phyloP scores from a whole-genome alignment of 2,888 invertebrate genomes.

The Drosophila nigritarsus region DNA sequence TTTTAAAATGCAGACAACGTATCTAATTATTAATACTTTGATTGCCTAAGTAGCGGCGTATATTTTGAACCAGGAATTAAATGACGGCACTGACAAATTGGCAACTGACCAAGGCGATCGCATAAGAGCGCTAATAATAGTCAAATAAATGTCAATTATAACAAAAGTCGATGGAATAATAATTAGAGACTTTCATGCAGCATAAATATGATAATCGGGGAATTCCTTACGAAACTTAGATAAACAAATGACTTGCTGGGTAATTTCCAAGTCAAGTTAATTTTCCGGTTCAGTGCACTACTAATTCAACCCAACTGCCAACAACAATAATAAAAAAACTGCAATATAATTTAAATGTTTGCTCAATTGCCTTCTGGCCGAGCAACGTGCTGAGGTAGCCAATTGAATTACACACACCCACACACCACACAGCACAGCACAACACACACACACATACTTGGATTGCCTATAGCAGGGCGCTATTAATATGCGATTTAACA shows the following conservation, averaged over 20 bases:
- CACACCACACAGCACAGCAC: background rate
- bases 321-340: constrained; percentile 3
- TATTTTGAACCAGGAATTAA: constrained; percentile 38
- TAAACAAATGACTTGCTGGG: background rate
- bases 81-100: constrained; percentile 15
- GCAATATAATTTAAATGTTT: constrained; percentile 25
- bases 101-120: constrained; percentile 20
- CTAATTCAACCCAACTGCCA: background rate
- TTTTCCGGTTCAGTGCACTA: constrained; percentile 42
- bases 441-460: constrained; percentile 15
- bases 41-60: constrained; percentile 53
- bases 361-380: constrained; percentile 1
- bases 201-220: background rate
- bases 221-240: background rate
- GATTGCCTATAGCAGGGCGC: constrained; percentile 73
- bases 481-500: constrained; percentile 84
- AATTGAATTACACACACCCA: constrained; percentile 26
- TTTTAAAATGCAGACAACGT: constrained; percentile 78
- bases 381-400: constrained; percentile 20
- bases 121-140: background rate
- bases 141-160: constrained; percentile 1
- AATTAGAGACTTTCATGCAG: background rate
- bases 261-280: background rate
- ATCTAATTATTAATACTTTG: constrained; percentile 74
- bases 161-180: background rate